Percentiles rank a stretch among this genome's conserved stretches.
Conservation (phyloP, 2,113 vertebrate genomes). For the Vidua macroura region DNA sequence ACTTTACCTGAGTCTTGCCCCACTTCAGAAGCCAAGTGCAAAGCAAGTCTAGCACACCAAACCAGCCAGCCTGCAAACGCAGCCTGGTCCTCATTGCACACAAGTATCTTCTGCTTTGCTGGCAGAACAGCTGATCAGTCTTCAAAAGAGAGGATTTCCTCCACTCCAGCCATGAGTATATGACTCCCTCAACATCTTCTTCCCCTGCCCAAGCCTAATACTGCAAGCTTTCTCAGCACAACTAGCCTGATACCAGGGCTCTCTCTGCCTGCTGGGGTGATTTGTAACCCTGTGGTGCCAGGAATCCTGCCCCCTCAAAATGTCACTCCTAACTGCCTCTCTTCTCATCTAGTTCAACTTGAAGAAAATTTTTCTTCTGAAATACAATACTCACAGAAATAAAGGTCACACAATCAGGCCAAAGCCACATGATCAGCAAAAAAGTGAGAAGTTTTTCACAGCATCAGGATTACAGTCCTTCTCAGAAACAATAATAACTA, state of each 20-base stretch:
- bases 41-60: not conserved
- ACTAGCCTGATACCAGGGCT: not conserved
- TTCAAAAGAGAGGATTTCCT: not conserved
- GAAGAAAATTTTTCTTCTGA: not conserved
- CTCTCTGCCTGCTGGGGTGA: not conserved
- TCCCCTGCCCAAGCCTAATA: not conserved
- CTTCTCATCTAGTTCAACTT: not conserved
- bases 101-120: not conserved
- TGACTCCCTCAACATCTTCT: not conserved
- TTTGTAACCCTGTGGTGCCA: not conserved
- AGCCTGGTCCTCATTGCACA: not conserved
- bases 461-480: not conserved
- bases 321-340: not conserved
- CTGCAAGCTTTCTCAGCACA: not conserved
- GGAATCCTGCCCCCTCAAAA: not conserved
- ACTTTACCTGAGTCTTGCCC: not conserved
- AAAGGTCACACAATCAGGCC: not conserved
- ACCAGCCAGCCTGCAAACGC: not conserved
- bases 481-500: not conserved
- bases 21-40: not conserved
- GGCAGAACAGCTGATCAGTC: not conserved
- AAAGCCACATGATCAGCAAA: not conserved
- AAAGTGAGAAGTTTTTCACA: not conserved
- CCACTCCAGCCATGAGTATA: not conserved
- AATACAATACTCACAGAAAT: not conserved